phyloP scores from a whole-genome alignment of 2,113 vertebrate species.

The Malurus cyaneus region DNA sequence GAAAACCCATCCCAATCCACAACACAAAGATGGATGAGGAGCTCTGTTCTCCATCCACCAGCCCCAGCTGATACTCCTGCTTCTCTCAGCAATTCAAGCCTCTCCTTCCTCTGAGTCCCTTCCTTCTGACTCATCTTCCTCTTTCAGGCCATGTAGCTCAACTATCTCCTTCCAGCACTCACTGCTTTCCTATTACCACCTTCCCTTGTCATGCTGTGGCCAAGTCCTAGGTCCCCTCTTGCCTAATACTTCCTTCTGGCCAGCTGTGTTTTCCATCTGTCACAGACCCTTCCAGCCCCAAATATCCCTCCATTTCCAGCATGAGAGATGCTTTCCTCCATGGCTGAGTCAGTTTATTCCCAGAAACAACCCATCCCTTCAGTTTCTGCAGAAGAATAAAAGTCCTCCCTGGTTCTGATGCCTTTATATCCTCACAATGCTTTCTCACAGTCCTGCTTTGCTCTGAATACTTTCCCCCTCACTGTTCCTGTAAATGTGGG shows the following conservation, averaged over 20 bases:
- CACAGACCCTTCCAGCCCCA: background rate
- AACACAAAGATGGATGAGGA: background rate
- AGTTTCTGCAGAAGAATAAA: background rate
- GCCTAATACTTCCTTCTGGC: background rate
- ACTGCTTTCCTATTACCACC: background rate
- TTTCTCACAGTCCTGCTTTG: background rate
- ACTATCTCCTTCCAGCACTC: background rate
- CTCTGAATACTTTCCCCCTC: constrained; percentile 1
- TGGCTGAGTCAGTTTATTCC: background rate
- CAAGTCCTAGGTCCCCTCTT: background rate
- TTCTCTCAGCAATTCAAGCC: background rate
- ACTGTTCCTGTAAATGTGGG: constrained; percentile 43
- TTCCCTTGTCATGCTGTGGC: background rate
- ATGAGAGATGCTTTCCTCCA: background rate
- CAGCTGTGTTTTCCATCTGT: background rate
- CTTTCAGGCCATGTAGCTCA: background rate
- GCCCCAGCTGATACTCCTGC: background rate
- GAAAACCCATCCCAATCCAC: background rate
- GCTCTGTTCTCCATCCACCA: background rate
- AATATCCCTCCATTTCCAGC: background rate
- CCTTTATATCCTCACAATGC: background rate
- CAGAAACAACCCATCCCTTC: background rate
- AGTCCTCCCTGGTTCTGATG: background rate
- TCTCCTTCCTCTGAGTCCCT: background rate
- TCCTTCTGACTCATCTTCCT: background rate